A percentile compares a stretch with the other conserved stretches of the same genome.
Conservation (phyloP, 2,113 vertebrate genomes). For the Macaca mulatta region DNA sequence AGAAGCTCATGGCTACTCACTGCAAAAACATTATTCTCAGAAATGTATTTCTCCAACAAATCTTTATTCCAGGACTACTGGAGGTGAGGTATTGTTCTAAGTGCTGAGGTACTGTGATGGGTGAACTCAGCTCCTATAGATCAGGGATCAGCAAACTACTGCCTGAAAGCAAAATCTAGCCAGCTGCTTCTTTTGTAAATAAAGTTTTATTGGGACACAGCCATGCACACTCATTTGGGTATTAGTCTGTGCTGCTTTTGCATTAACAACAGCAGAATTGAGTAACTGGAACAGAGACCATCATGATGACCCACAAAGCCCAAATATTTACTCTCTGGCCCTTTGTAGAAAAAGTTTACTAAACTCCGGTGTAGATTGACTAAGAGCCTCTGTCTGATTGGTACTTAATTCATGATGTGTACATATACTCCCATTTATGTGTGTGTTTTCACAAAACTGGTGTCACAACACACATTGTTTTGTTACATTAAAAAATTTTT, state of each 20-base stretch:
- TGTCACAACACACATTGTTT: background rate
- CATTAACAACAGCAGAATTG: background rate
- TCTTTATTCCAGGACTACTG: background rate
- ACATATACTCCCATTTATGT: rapidly evolving
- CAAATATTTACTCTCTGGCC: background rate
- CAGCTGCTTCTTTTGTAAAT: background rate
- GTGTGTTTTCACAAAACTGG: background rate
- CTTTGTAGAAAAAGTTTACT: background rate
- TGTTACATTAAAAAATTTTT: background rate
- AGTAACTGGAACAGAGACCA: background rate
- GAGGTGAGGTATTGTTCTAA: background rate
- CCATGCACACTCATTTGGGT: background rate
- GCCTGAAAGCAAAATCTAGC: background rate
- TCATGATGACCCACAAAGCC: background rate
- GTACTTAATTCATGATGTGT: background rate
- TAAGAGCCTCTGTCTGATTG: background rate
- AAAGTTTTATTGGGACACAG: background rate
- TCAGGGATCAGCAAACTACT: background rate
- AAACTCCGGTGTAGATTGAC: background rate
- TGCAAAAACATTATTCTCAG: background rate
- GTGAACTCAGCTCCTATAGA: rapidly evolving
- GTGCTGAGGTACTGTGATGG: background rate
- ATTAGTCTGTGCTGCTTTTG: background rate
- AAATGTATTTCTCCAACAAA: background rate
- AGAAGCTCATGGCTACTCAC: background rate